Evolutionary conservation across 2,888 invertebrate species (phyloP), one percentile per base, ranked within the genome.

Genomic region (Dicyrtomina minuta): DNA sequence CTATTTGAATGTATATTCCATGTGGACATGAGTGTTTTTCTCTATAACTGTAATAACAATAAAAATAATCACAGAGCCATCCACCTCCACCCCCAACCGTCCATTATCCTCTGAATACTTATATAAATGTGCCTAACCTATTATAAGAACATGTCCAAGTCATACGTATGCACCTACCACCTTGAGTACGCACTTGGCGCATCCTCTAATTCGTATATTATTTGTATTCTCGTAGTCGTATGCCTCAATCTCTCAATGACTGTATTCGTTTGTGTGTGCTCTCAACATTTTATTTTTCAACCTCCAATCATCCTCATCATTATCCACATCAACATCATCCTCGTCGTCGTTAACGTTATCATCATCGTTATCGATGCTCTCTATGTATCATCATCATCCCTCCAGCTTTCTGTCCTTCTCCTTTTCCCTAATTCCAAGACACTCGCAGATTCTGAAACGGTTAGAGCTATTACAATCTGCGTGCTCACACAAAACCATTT

Each of bases 51-150:
- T 60, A 68, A 68, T 68, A 68, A 68, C 68, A 68, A 68, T 68
- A 68, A 68, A 68, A 68, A 61, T 68, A 68, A 68, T 68, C 68
- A 68, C 51, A 68, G n/a, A n/a, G 61, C 46, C 68, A 68, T 68
- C 60, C 68, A 68, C 68, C 68, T 68, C 60, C 68, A 68, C 68
- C 68, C 68, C 60, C 68, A 22, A 65, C 56, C 41, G 39, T 17
- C 55, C 53, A 65, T 65, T 65, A 65, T 39, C 39, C 22, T 27
- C 33, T 65, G 64, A 53, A 65, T 43, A 60, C 20, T 12, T 5
- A 22, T 22, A 53, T 39, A 60, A 41, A 43, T 43, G 43, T n/a
- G n/a, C n/a, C n/a, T n/a, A n/a, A n/a, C n/a, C n/a, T n/a, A n/a
- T n/a, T n/a, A n/a, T n/a, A n/a, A n/a, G n/a, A n/a, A n/a, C n/a